Base-by-base conservation (phyloP, 2,888 invertebrate genomes). In the Tipula confusa region DNA sequence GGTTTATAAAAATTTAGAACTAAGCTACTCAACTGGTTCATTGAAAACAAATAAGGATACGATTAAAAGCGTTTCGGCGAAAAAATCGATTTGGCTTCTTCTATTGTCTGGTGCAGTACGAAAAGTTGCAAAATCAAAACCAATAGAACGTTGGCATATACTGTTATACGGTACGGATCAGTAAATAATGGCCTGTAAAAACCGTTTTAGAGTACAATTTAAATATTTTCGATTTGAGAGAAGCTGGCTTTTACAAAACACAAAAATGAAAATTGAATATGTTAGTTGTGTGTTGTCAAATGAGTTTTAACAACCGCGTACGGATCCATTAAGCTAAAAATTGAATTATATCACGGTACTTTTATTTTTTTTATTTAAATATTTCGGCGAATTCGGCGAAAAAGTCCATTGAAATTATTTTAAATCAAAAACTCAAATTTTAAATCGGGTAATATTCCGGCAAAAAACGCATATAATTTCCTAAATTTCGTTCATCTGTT, bases 331-430 rank as follows among this genome's bases (percentile, higher is more conserved):
- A 64, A 64, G 24, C 24, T 11, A 64, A 64, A 64, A 64, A 64
- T 64, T 64, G 18, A 64, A 64, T 13, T 64, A 64, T 64, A 24
- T 24, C 24, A 64, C 64, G 64, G 24, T 24, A 64, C 64, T 18
- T 64, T 64, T 64, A n/a, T n/a, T n/a, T n/a, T n/a, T n/a, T n/a
- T n/a, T n/a, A n/a, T 64, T 64, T 7, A 64, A 64, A 64, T 64
- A 64, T 64, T 64, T 64, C 64, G 64, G 64, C 64, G 24, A 64
- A 64, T 64, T 64, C 64, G 64, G 64, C 64, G 24, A 64, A 64
- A 64, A 64, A n/a, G n/a, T n/a, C n/a, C n/a, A n/a, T n/a, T n/a
- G n/a, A n/a, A n/a, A n/a, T n/a, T n/a, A n/a, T n/a, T n/a, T n/a
- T n/a, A n/a, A 24, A 64, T 24, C 24, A 64, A 64, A 64, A 24